Conservation (phyloP, 2,888 invertebrate genomes). For the Camptogramma bilineatum region DNA sequence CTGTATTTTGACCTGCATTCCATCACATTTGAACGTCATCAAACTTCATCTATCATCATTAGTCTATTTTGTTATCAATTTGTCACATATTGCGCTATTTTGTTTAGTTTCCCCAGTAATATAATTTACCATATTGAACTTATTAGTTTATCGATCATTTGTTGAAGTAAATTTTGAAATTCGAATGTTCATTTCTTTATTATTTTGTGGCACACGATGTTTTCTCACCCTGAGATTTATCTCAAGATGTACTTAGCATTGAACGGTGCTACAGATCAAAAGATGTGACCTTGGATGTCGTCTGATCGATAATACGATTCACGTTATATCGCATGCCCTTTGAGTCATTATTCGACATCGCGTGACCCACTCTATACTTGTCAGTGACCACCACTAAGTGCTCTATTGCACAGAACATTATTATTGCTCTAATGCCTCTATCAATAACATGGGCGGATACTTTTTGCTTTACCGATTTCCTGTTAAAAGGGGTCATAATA, state of each 20-base stretch:
- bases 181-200: neutral
- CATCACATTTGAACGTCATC: constrained; percentile 5
- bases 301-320: constrained; percentile 4
- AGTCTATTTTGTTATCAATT: neutral
- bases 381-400: constrained; percentile 19
- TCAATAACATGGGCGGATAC: constrained; percentile 1
- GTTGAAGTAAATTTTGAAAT: neutral
- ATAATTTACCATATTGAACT: neutral
- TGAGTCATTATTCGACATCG: constrained; percentile 32
- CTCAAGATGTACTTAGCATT: neutral
- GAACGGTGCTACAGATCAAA: neutral
- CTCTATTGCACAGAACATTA: too few species aligned
- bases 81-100: neutral
- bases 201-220: neutral
- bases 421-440: neutral
- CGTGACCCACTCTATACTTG: constrained; percentile 27
- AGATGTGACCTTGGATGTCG: constrained; percentile 12
- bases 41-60: constrained; percentile 1
- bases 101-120: neutral
- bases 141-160: neutral
- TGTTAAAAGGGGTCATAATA: constrained; percentile 2
- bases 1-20: constrained; percentile 17
- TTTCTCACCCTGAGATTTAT: neutral
- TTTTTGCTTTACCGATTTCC: neutral
- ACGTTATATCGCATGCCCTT: constrained; percentile 16